Evolutionary conservation across 2,113 vertebrate genomes (phyloP).

Genomic region (Tamias sibiricus): DNA sequence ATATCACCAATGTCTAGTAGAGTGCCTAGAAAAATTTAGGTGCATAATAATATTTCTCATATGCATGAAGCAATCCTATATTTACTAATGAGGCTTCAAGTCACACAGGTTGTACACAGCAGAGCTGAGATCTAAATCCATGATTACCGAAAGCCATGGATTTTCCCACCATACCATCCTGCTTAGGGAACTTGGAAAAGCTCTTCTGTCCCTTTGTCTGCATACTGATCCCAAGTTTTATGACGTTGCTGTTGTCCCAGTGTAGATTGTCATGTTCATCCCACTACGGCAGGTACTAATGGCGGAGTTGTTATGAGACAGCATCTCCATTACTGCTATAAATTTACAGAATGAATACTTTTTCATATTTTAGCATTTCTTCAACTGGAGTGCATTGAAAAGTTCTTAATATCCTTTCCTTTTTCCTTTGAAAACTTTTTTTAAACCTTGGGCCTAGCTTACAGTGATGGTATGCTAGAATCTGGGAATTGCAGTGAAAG

Average conservation of each 20-base stretch:
- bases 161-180: too few species aligned
- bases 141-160: not conserved
- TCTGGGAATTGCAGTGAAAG: slow-evolving; percentile 24
- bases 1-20: not conserved
- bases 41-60: not conserved
- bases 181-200: not conserved
- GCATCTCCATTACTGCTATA: not conserved
- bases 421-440: slow-evolving; percentile 1
- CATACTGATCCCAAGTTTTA: not conserved
- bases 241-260: not conserved
- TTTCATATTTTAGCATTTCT: not conserved
- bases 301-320: not conserved
- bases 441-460: not conserved
- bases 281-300: not conserved
- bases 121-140: not conserved
- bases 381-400: slow-evolving; percentile 13
- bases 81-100: not conserved
- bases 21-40: not conserved
- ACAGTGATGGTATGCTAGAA: not conserved
- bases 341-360: not conserved
- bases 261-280: too few species aligned
- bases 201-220: not conserved
- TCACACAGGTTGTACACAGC: not conserved
- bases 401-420: not conserved
- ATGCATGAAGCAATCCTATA: not conserved